Evolutionary conservation across 2,113 vertebrate species (phyloP).

Genomic region (Xerus inauris): DNA sequence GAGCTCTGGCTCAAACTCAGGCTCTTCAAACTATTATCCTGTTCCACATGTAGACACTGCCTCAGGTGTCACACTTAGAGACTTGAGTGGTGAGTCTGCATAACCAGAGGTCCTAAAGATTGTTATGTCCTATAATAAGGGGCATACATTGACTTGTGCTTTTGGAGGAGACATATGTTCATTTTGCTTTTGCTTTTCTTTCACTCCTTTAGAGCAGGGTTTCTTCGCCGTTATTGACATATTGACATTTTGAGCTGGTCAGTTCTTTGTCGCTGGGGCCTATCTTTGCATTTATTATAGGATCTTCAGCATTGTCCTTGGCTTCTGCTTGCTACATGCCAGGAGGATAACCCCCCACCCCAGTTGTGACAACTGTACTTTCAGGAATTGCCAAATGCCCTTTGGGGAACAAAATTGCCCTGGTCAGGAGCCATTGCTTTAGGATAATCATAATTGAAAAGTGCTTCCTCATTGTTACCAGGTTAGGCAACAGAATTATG

Average conservation of each 20-base stretch:
- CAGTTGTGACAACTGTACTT: background rate
- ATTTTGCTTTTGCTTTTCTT: background rate
- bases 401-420: background rate
- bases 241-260: background rate
- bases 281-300: background rate
- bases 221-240: background rate
- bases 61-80: too few relatives aligned
- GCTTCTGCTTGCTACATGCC: background rate
- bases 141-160: background rate
- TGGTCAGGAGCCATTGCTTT: background rate
- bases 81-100: background rate
- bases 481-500: background rate
- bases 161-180: background rate
- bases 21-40: background rate
- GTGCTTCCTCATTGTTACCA: background rate
- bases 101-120: background rate
- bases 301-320: background rate
- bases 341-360: background rate
- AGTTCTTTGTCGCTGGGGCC: background rate
- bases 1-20: background rate
- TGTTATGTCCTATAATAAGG: background rate
- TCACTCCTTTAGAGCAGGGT: background rate
- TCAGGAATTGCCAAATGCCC: background rate
- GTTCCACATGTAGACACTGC: background rate
- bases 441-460: background rate